Evolutionary conservation across 2,113 vertebrate species (phyloP).

Genomic region (Taurulus bubalis): DNA sequence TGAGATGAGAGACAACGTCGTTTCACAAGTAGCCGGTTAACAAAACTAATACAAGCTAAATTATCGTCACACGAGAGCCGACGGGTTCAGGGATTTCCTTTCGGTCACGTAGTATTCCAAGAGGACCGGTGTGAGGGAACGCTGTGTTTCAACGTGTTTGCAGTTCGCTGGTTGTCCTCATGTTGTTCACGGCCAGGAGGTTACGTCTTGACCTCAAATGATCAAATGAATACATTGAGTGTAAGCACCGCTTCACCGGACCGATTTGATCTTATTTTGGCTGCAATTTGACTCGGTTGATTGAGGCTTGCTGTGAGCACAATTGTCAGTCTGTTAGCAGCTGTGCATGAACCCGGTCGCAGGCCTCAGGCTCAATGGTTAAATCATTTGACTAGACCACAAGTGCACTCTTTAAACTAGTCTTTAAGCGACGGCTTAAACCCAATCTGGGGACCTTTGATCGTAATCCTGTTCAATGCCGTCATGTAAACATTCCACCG

Average conservation of each 20-base stretch:
- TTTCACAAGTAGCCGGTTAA: too few species aligned
- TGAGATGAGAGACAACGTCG: too few species aligned
- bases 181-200: not conserved
- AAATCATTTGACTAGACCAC: not conserved
- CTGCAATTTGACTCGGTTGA: not conserved
- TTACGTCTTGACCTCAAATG: constrained; percentile 6
- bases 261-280: not conserved
- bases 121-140: not conserved
- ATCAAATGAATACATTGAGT: not conserved
- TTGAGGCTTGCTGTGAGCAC: not conserved
- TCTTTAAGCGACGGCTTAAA: too few species aligned
- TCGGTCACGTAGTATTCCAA: not conserved
- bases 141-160: not conserved
- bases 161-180: not conserved
- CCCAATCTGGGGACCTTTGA: too few species aligned
- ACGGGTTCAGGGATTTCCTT: too few species aligned
- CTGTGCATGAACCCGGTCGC: not conserved
- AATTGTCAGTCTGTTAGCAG: not conserved
- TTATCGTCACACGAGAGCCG: too few species aligned
- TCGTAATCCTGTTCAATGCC: too few species aligned
- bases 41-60: too few species aligned
- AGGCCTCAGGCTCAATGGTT: not conserved
- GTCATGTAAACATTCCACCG: too few species aligned
- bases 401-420: not conserved
- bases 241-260: not conserved